phyloP scores from a whole-genome alignment of 2,113 vertebrate genomes.

The Chaetodon auriga region DNA sequence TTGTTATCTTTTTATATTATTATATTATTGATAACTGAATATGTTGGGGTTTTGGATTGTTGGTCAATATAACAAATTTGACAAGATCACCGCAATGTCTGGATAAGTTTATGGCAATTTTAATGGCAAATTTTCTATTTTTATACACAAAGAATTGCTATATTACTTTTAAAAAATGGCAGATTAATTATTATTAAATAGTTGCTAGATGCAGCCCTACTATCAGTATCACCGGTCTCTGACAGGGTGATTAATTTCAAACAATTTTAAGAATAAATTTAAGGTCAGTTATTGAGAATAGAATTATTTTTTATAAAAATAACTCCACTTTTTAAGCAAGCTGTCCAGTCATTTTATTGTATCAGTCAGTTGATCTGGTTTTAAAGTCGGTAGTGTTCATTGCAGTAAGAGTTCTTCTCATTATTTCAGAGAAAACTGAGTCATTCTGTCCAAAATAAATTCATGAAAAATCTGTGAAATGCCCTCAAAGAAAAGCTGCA shows the following conservation, averaged over 20 bases:
- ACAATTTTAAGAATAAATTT: not conserved
- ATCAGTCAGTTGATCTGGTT: not conserved
- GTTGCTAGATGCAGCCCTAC: not conserved
- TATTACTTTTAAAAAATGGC: no score
- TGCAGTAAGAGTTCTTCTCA: no score
- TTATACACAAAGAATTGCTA: no score
- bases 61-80: not conserved
- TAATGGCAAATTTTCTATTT: no score
- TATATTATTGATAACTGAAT: not conserved
- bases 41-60: no score
- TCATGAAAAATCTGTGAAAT: not conserved
- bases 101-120: not conserved
- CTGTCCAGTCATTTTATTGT: not conserved
- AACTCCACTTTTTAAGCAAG: not conserved
- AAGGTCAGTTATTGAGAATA: not conserved
- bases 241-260: not conserved
- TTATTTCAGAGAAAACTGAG: not conserved
- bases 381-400: not conserved
- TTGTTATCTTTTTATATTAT: not conserved
- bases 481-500: no score
- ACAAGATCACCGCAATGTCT: no score
- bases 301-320: not conserved
- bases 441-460: not conserved
- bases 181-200: not conserved
- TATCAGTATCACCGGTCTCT: not conserved